Evolutionary conservation across 2,113 vertebrate genomes (phyloP).

Genomic region (Poecilia latipinna): DNA sequence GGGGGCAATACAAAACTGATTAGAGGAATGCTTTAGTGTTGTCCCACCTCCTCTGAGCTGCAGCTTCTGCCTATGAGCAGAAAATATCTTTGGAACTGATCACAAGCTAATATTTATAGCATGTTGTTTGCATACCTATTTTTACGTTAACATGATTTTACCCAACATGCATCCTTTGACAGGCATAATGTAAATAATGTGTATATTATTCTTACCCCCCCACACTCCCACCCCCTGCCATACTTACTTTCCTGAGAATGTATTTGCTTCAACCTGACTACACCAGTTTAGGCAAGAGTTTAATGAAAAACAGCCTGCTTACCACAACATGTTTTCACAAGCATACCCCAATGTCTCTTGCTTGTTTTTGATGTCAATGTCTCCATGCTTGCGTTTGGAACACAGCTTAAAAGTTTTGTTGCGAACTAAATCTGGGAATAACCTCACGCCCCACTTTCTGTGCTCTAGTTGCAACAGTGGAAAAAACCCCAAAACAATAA

Average conservation of each 20-base stretch:
- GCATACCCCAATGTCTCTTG: background rate
- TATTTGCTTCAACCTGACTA: background rate
- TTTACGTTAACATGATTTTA: background rate
- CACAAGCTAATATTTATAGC: background rate
- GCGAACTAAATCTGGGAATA: too few species aligned
- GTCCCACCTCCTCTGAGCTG: background rate
- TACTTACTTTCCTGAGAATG: background rate
- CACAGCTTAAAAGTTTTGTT: too few species aligned
- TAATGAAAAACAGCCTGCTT: background rate
- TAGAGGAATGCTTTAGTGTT: background rate
- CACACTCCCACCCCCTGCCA: background rate
- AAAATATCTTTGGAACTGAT: background rate
- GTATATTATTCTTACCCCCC: background rate
- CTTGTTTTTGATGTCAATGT: background rate
- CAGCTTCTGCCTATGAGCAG: background rate
- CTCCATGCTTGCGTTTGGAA: background rate
- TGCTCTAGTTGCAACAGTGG: too few species aligned
- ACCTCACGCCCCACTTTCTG: too few species aligned
- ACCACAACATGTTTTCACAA: slow-evolving; percentile 2
- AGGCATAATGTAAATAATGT: background rate
- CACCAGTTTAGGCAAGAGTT: background rate
- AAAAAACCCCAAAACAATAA: too few species aligned
- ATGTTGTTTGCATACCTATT: background rate
- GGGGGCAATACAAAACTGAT: slow-evolving; percentile 55
- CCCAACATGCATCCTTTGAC: background rate